Evolutionary conservation across 2,113 vertebrate genomes (phyloP), one percentile per base, ranked within the genome.

Genomic region (Periophthalmus modestus): DNA sequence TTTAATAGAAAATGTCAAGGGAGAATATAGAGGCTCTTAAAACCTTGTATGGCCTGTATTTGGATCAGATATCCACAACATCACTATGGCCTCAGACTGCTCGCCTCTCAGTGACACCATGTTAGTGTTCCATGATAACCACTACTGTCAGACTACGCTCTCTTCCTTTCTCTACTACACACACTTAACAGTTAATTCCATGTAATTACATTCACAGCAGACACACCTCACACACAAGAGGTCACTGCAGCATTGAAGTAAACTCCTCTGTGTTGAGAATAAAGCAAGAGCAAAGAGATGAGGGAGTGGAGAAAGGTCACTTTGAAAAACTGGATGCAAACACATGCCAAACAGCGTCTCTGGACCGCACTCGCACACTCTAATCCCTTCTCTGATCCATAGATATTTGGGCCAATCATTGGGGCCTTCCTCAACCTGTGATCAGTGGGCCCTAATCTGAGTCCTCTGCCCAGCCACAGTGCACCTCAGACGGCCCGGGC

Each of bases 261-360:
- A 74, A 84, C 69, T 59, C 84, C 77, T 74, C 74, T 10, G 74
- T 39, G 87, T 58, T 72, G 82, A 82, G 72, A 87, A 87, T 84
- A 81, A 87, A 88, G 79, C 83, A 73, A 67, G 33, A 74, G 81
- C 80, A 57, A 82, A 62, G 83, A 79, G 82, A 83, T 70, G 88
- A 85, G 75, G 81, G 77, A 67, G 82, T 52, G 67, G 84, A 88
- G 86, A 87, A 92, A 92, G 94, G 94, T 94, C 93, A 94, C 92
- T 94, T 94, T 94, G 92, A 94, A 89, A 88, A 93, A 84, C 91
- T 94, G 92, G 93, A 94, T 89, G 84, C 85, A 73, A 89, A 82
- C 87, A 88, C 87, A 90, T 93, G 93, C 92, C 93, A 94, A 92
- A 90, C 90, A 90, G 89, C 75, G 52, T 89, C 90, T 93, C 90